Evolutionary conservation across 1,140 invertebrate species (phyloP).

Genomic region (Drosophila jambulina): DNA sequence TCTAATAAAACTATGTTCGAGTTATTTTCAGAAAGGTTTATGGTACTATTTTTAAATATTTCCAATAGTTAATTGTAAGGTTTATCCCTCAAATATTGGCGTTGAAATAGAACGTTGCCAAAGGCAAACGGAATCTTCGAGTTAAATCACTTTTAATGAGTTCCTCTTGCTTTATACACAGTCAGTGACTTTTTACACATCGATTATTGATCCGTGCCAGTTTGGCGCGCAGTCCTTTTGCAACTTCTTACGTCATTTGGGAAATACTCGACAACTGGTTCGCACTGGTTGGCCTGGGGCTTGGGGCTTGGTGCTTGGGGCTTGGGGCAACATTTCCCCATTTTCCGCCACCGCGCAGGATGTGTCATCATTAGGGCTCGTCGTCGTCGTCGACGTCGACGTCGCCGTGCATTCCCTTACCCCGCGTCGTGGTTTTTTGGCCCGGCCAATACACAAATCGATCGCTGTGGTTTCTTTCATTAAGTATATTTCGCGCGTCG

Average conservation of each 20-base stretch:
- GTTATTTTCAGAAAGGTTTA: fast-evolving
- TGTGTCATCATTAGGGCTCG: slow-evolving; percentile 79
- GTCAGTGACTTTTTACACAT: slow-evolving; percentile 52
- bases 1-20: no score
- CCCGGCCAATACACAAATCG: slow-evolving; percentile 75
- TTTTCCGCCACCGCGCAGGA: slow-evolving; percentile 31
- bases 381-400: slow-evolving; percentile 7
- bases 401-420: slow-evolving; percentile 43
- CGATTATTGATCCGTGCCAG: slow-evolving; percentile 55
- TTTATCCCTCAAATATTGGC: background rate
- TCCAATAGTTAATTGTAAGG: background rate
- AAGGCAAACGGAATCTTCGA: background rate
- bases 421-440: slow-evolving; percentile 16
- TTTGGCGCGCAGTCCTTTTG: slow-evolving; percentile 59
- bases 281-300: slow-evolving; percentile 14
- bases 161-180: slow-evolving; percentile 21
- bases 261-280: slow-evolving; percentile 53
- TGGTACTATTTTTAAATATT: background rate
- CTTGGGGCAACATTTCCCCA: background rate
- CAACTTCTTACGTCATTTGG: slow-evolving; percentile 62
- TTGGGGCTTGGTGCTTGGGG: background rate
- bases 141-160: slow-evolving; percentile 27
- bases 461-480: slow-evolving; percentile 79
- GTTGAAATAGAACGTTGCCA: background rate
- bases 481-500: slow-evolving; percentile 63